These are phyloP conservation scores for Cheirogaleus major DNA, from an alignment of 2,797 vertebrate species.

Conservation along the genomic window DNA sequence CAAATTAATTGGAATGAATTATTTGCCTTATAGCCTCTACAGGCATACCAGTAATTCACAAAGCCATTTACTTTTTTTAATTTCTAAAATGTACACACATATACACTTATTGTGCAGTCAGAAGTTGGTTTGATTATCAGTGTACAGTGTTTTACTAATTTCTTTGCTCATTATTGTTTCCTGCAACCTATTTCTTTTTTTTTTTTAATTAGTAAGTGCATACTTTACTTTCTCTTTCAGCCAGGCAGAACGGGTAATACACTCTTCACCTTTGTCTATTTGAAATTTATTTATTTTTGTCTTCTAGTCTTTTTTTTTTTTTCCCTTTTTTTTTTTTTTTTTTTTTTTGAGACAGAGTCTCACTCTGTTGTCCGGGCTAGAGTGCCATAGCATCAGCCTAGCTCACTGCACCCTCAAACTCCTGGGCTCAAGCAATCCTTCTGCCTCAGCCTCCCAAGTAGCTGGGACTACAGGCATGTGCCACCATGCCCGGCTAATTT, in stretches of 20 bases:
- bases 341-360: too few relatives aligned
- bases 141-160: neutral
- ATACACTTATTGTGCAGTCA: neutral
- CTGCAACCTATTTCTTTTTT: neutral
- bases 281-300: neutral
- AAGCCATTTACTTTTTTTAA: conserved; percentile 4
- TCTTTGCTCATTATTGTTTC: conserved; percentile 4
- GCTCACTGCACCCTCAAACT: too few relatives aligned
- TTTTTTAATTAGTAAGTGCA: neutral
- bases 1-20: conserved; percentile 8
- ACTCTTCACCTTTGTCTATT: neutral
- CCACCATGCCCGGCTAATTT: too few relatives aligned
- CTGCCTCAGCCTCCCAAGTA: too few relatives aligned
- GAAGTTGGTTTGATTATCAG: neutral
- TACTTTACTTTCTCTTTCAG: conserved; percentile 46
- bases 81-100: neutral
- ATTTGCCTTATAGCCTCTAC: neutral
- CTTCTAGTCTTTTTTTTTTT: neutral
- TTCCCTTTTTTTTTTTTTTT: too few relatives aligned
- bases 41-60: conserved; percentile 5
- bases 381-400: too few relatives aligned
- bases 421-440: too few relatives aligned
- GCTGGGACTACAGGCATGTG: too few relatives aligned
- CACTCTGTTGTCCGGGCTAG: too few relatives aligned
- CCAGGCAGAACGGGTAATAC: neutral